Evolutionary conservation across 2,888 invertebrate genomes (phyloP).

Genomic region (Cantharis flavilabris): DNA sequence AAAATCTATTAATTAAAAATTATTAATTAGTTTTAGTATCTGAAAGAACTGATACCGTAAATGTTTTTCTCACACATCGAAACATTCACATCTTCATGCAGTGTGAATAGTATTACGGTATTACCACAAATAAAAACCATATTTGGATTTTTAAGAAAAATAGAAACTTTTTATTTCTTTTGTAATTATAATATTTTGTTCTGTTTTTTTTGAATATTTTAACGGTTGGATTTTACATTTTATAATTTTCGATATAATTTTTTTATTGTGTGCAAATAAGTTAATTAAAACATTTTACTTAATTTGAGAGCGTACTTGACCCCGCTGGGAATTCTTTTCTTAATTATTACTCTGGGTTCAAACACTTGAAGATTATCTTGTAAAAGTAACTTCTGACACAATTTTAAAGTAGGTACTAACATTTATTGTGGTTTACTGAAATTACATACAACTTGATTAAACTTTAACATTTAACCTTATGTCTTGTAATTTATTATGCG

Average conservation of each 20-base stretch:
- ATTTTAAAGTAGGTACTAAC: neutral
- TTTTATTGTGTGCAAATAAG: neutral
- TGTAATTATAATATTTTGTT: neutral
- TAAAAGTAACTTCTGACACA: neutral
- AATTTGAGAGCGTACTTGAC: neutral
- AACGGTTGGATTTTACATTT: neutral
- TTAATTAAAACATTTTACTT: neutral
- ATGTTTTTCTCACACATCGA: no score
- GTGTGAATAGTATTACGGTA: neutral
- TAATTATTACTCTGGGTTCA: neutral
- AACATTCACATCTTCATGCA: neutral
- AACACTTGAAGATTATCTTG: neutral
- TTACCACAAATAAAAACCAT: neutral
- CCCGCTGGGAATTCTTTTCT: neutral
- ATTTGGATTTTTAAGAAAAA: neutral
- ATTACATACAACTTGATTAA: neutral
- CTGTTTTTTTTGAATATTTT: neutral
- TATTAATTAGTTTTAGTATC: no score
- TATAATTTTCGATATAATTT: neutral
- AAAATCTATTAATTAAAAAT: no score
- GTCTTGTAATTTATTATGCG: neutral
- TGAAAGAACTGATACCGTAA: no score
- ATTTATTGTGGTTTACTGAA: neutral
- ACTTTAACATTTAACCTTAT: neutral
- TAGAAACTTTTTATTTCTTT: neutral